Evolutionary conservation across 2,888 invertebrate genomes (phyloP), one percentile per base, ranked within the genome.

Genomic region (Nipponacmea schrenckii): DNA sequence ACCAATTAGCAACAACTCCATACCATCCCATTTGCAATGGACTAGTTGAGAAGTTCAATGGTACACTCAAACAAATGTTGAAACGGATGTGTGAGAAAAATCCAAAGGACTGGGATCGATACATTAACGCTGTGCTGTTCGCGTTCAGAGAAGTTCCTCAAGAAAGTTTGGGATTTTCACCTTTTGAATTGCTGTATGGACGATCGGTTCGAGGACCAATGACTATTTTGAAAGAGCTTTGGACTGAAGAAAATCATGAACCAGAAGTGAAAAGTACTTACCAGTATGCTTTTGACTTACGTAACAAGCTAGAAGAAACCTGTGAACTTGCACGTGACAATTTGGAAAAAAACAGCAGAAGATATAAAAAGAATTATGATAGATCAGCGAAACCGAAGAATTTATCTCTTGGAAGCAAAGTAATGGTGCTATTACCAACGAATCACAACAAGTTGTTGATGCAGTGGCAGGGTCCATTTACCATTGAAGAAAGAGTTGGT

Each of bases 401-500:
- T 1, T 70, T 73, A 39, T 62, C 67, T 31, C 17, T 56, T 48
- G 73, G 73, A 12, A 45, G 64, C 17, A 68, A 64, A 48, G 73
- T 75, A 15, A 27, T 75, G 7, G n/a, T 75, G 7, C 24, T 75
- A 20, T 46, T 70, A 20, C 73, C 71, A 15, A 27, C 48, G 14
- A 69, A 73, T 50, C 27, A 44, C n/a, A 71, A 73, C 64, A 77
- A 75, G 62, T 45, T 75, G 31, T 31, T 69, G 71, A 62, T 72
- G 71, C 68, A 73, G 17, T 77, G 73, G 75, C 62, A 64, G 27
- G 74, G 77, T n/a, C 74, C 74, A 4, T 77, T 67, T 50, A 67
- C 27, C n/a, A 71, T 70, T 15, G 48, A 64, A 26, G n/a, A n/a
- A n/a, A n/a, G n/a, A n/a, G 24, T 71, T 3, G 67, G 69, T 15